phyloP scores from a whole-genome alignment of 2,888 invertebrate genomes.

The Spodoptera exigua region DNA sequence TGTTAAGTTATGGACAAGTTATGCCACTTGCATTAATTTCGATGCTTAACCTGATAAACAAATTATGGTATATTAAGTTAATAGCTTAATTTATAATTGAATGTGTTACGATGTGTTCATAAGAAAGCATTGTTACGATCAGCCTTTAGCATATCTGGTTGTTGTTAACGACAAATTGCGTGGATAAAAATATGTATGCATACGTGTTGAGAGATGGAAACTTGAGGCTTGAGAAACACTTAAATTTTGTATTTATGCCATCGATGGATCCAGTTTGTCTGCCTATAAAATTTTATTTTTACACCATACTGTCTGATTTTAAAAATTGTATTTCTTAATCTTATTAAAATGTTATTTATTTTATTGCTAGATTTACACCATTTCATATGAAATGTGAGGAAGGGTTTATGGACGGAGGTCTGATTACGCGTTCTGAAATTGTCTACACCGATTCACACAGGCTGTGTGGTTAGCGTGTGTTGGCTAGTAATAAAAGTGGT shows the following conservation, averaged over 20 bases:
- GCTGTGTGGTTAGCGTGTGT: slow-evolving; percentile 45
- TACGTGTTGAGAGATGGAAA: slow-evolving; percentile 62
- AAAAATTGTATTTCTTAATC: slow-evolving; percentile 63
- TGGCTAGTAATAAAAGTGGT: slow-evolving; percentile 67
- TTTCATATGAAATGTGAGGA: slow-evolving; percentile 44
- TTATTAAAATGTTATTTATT: slow-evolving; percentile 61
- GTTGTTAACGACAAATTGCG: slow-evolving; percentile 80
- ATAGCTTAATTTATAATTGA: slow-evolving; percentile 89
- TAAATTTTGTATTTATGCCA: slow-evolving; percentile 70
- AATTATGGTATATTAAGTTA: slow-evolving; percentile 88
- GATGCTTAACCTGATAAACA: slow-evolving; percentile 89
- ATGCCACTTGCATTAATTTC: slow-evolving; percentile 89
- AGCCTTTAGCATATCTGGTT: slow-evolving; percentile 75
- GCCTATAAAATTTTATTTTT: slow-evolving; percentile 72
- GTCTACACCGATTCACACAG: slow-evolving; percentile 54
- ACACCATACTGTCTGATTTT: slow-evolving; percentile 63
- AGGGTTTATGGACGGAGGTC: slow-evolving; percentile 43
- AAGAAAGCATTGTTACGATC: slow-evolving; percentile 84
- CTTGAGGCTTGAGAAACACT: slow-evolving; percentile 68
- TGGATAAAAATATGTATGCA: slow-evolving; percentile 66
- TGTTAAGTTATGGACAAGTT: slow-evolving; percentile 88
- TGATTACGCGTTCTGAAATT: slow-evolving; percentile 60
- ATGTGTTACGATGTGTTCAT: slow-evolving; percentile 83
- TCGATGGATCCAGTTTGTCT: slow-evolving; percentile 67
- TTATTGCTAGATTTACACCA: slow-evolving; percentile 60